Evolutionary conservation across 2,888 invertebrate species (phyloP).

Genomic region (Sesia apiformis): DNA sequence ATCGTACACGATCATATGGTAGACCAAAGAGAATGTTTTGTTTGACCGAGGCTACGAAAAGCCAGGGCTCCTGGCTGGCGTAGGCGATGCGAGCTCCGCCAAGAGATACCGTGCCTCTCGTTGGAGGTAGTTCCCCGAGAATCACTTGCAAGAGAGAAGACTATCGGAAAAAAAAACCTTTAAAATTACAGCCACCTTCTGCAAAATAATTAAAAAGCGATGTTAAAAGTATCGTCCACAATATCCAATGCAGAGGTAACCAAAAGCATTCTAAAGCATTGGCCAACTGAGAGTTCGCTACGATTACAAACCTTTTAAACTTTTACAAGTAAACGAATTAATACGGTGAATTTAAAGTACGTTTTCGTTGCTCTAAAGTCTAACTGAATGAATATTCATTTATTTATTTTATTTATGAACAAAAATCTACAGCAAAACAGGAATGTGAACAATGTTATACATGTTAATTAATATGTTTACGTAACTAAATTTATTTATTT

Average conservation of each 20-base stretch:
- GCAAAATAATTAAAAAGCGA: not conserved
- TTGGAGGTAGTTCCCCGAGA: constrained; percentile 80
- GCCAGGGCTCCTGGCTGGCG: constrained; percentile 88
- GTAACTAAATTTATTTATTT: too few relatives aligned
- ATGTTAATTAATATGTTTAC: too few relatives aligned
- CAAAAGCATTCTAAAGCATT: not conserved
- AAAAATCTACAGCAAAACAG: too few relatives aligned
- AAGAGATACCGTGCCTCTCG: constrained; percentile 74
- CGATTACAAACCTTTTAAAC: not conserved
- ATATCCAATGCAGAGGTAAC: not conserved
- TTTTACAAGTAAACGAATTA: not conserved
- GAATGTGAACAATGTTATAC: too few relatives aligned
- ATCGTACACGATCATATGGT: constrained; percentile 68
- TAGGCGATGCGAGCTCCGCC: constrained; percentile 78
- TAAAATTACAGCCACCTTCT: too few relatives aligned
- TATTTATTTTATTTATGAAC: too few relatives aligned
- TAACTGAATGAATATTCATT: too few relatives aligned
- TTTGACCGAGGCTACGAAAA: constrained; percentile 80
- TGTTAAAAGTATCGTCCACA: not conserved
- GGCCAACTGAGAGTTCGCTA: not conserved
- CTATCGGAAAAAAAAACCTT: constrained; percentile 35
- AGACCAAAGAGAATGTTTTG: constrained; percentile 88
- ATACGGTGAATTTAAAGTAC: too few relatives aligned
- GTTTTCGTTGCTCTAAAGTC: too few relatives aligned
- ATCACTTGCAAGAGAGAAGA: constrained; percentile 79